These are phyloP conservation scores for Drosophila orosa DNA, from an alignment of 1,140 invertebrate genomes.

Conservation along the genomic window DNA sequence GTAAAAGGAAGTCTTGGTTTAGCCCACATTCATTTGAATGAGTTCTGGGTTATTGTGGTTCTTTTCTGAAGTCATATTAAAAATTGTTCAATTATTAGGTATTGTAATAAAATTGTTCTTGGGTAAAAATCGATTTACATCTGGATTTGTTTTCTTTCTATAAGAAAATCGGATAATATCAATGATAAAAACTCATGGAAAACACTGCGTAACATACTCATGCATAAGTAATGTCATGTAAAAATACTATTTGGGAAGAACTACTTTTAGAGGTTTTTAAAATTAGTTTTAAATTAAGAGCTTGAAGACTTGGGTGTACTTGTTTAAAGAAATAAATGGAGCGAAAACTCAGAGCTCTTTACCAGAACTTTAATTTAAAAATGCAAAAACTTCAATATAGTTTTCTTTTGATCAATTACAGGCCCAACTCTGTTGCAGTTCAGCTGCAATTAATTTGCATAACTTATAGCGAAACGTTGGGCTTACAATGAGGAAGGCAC, in stretches of 20 bases:
- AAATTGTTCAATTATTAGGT: not conserved
- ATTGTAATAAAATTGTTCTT: not conserved
- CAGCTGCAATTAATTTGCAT: slow-evolving; percentile 52
- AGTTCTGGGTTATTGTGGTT: not conserved
- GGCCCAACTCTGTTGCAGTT: not conserved
- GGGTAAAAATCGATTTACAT: not conserved
- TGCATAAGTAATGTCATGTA: no score
- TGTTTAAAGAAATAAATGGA: not conserved
- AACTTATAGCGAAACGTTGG: slow-evolving; percentile 33
- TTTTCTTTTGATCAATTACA: slow-evolving; percentile 1
- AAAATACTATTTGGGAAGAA: no score
- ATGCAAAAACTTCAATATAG: not conserved
- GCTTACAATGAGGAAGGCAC: slow-evolving; percentile 13
- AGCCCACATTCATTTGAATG: not conserved
- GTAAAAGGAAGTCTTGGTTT: not conserved
- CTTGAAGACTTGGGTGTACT: not conserved
- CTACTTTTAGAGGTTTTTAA: no score
- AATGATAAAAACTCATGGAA: not conserved
- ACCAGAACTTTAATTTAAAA: not conserved
- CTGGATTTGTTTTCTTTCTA: not conserved
- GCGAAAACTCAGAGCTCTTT: no score
- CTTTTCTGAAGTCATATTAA: not conserved
- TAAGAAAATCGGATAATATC: not conserved
- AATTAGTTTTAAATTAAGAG: not conserved
- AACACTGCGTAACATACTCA: no score